Conservation (phyloP, 2,888 invertebrate genomes). For the Aproaerema taeniolella region DNA sequence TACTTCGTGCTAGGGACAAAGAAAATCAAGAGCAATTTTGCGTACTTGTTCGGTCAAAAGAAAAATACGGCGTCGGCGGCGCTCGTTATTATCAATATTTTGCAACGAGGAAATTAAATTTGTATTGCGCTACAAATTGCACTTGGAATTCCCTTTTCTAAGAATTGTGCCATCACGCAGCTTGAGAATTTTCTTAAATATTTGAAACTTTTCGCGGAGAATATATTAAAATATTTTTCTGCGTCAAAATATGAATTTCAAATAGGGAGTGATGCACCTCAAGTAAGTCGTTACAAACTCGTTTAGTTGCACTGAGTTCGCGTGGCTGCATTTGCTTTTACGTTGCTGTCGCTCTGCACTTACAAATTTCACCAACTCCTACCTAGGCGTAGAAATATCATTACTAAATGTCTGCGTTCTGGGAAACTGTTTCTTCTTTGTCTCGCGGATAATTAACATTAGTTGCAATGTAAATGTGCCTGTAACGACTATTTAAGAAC, state of each 20-base stretch:
- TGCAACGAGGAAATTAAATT: no score
- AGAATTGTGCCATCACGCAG: no score
- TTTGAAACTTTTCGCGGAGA: neutral
- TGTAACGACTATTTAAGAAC: no score
- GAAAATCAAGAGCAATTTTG: no score
- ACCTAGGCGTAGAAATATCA: slow-evolving; percentile 1
- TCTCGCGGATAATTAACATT: no score
- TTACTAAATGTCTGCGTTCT: neutral
- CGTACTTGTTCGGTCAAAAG: no score
- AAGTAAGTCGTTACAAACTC: slow-evolving; percentile 52
- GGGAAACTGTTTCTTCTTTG: neutral
- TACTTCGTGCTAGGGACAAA: no score
- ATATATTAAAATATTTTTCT: slow-evolving; percentile 16
- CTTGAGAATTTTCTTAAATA: neutral
- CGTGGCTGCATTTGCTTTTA: slow-evolving; percentile 6
- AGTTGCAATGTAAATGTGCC: no score
- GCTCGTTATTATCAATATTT: no score
- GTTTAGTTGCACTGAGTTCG: slow-evolving; percentile 34
- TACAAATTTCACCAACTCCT: slow-evolving; percentile 4
- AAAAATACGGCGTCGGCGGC: no score
- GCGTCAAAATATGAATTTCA: slow-evolving; percentile 41
- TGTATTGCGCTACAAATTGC: no score
- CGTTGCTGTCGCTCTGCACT: slow-evolving; percentile 13
- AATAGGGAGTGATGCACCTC: slow-evolving; percentile 42
- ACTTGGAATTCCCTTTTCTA: no score